These are phyloP conservation scores for Nasonia vitripennis DNA, from an alignment of 1,140 invertebrate species.

Conservation along the genomic window DNA sequence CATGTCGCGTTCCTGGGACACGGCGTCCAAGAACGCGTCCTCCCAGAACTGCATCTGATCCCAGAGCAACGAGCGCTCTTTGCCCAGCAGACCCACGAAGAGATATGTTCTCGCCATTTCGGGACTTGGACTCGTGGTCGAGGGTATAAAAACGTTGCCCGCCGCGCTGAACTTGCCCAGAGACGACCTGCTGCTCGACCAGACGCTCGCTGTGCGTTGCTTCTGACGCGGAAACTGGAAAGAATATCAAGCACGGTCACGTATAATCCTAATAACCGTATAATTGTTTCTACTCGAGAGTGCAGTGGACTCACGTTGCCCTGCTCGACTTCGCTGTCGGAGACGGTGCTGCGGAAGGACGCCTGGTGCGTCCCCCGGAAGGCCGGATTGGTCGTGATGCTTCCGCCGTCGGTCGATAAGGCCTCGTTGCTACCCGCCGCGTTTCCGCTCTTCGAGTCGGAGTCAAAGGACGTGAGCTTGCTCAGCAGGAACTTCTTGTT, in stretches of 20 bases:
- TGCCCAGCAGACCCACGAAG: slow-evolving; percentile 86
- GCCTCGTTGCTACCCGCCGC: slow-evolving; percentile 74
- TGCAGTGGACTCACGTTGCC: slow-evolving; percentile 83
- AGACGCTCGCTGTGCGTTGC: slow-evolving; percentile 88
- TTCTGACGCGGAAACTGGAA: slow-evolving; percentile 80
- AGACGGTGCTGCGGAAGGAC: slow-evolving; percentile 91
- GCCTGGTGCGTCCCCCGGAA: slow-evolving; percentile 75
- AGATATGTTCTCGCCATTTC: slow-evolving; percentile 92
- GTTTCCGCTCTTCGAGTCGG: slow-evolving; percentile 66
- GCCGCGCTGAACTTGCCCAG: slow-evolving; percentile 92
- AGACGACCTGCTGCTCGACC: slow-evolving; percentile 94
- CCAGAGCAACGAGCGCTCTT: slow-evolving; percentile 93
- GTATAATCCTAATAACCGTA: too few species aligned
- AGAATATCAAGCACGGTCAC: neutral
- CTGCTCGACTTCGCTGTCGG: slow-evolving; percentile 94
- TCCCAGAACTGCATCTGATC: slow-evolving; percentile 99
- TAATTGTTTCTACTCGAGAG: neutral
- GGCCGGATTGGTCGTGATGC: slow-evolving; percentile 88
- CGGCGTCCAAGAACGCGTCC: slow-evolving; percentile 98
- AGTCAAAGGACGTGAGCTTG: slow-evolving; percentile 83
- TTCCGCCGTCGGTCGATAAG: slow-evolving; percentile 81
- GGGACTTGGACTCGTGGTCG: slow-evolving; percentile 87
- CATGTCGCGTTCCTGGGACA: slow-evolving; percentile 98
- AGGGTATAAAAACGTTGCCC: slow-evolving; percentile 87
- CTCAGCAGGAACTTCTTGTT: slow-evolving; percentile 87